Percentiles rank a stretch among this genome's conserved stretches.
Evolutionary conservation across 1,140 invertebrate genomes (phyloP).

Genomic region (Neodiprion virginianus): DNA sequence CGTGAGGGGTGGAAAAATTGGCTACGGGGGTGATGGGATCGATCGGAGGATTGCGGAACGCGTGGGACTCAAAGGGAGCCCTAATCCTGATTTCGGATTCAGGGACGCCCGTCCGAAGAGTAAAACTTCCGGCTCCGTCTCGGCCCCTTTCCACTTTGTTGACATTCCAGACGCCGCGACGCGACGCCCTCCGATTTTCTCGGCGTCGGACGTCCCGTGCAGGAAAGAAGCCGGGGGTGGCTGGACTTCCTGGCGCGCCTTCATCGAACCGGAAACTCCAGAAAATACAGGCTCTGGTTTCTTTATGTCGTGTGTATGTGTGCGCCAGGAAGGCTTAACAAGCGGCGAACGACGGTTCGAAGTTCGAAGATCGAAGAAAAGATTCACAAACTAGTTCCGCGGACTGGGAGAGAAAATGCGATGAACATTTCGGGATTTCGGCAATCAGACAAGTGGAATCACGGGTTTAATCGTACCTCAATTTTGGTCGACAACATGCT

Average conservation of each 20-base stretch:
- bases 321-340: too few relatives aligned
- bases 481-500: too few relatives aligned
- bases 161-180: slow-evolving; percentile 1
- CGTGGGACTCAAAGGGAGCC: not conserved
- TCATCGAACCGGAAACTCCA: not conserved
- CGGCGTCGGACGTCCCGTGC: not conserved
- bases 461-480: too few relatives aligned
- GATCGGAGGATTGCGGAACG: not conserved
- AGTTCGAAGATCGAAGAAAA: too few relatives aligned
- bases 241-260: not conserved
- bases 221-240: not conserved
- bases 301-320: not conserved
- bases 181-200: not conserved
- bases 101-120: not conserved
- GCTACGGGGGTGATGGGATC: not conserved
- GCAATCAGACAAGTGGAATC: too few relatives aligned
- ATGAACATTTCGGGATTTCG: not conserved
- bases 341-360: too few relatives aligned
- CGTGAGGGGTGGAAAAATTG: too few relatives aligned
- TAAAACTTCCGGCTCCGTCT: not conserved
- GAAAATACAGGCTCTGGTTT: not conserved
- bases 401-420: not conserved
- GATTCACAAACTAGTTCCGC: not conserved
- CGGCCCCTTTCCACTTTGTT: not conserved
- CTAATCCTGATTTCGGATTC: not conserved